Base-by-base conservation (phyloP, 2,113 vertebrate genomes). In the Clarias magur region DNA sequence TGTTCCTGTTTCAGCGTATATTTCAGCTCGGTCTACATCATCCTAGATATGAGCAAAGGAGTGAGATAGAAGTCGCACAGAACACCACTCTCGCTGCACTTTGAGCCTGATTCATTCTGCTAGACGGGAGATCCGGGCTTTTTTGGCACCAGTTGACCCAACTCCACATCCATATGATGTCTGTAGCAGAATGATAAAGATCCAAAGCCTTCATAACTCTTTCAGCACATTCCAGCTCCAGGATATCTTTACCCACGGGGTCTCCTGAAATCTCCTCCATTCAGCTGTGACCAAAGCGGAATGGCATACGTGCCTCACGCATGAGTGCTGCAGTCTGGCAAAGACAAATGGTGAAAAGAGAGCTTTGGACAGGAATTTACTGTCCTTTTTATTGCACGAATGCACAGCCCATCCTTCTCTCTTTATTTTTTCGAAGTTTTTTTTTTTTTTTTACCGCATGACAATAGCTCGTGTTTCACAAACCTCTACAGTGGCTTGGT, bases 381-480 rank as follows among this genome's bases (percentile, higher is more conserved):
- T 91, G 86, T 82, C 86, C 86, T 85, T 87, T 90, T 91, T 38
- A 83, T 88, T 88, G 67, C 68, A 84, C 89, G 89, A 84, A 91
- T 87, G 78, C 48, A 57, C 80, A 80, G 59, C 13, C 83, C 68
- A 53, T 5, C 57, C 27, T 82, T 87, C 81, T 81, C 81, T 63
- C 88, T 68, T 92, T 90, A 80, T 85, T 92, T 90, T 91, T 81
- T 89, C 79, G 7, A 48, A 86, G 82, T 85, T 91, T 92, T 92
- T 93, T 92, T 92, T 93, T 92, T 91, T 91, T 92, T 92, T 93
- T 92, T 91, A 91, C 65, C 80, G 87, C 89, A 80, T 78, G 56
- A 89, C 88, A 91, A 67, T 89, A 65, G 78, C 86, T 89, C 86
- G 89, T 80, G 76, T 88, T 78, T 87, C 70, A 63, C 88, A 65